Evolutionary conservation across 1,140 invertebrate genomes (phyloP).

Genomic region (Homalodisca vitripennis): DNA sequence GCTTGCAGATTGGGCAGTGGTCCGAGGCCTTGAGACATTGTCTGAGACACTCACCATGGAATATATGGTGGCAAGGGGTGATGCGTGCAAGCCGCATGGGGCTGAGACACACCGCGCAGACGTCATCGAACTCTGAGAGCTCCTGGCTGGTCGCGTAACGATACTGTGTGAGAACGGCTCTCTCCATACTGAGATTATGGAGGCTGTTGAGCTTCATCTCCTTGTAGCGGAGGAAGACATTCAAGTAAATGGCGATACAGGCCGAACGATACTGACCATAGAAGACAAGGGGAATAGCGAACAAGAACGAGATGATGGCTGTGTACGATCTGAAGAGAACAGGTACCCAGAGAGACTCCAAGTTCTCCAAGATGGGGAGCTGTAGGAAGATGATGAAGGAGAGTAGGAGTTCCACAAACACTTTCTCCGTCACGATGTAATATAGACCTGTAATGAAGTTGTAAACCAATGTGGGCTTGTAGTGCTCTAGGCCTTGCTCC

Average conservation of each 20-base stretch:
- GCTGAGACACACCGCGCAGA: constrained; percentile 72
- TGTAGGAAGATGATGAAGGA: constrained; percentile 55
- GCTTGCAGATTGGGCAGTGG: constrained; percentile 69
- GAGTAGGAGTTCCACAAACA: constrained; percentile 63
- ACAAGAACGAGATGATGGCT: constrained; percentile 53
- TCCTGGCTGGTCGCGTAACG: constrained; percentile 63
- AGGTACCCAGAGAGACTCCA: constrained; percentile 65
- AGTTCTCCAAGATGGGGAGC: constrained; percentile 61
- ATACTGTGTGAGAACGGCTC: constrained; percentile 60
- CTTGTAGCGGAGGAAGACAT: constrained; percentile 63
- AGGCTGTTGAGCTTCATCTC: constrained; percentile 59
- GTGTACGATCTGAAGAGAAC: constrained; percentile 59
- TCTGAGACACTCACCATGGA: constrained; percentile 71
- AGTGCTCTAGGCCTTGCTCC: constrained; percentile 72
- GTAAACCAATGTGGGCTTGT: constrained; percentile 64
- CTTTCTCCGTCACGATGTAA: constrained; percentile 71
- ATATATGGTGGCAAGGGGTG: constrained; percentile 74
- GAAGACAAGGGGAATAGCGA: constrained; percentile 55
- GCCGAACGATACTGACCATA: constrained; percentile 57
- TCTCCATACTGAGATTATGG: constrained; percentile 56
- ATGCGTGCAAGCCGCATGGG: constrained; percentile 63
- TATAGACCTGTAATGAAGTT: constrained; percentile 64
- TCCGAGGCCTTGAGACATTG: constrained; percentile 66
- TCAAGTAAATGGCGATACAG: constrained; percentile 61
- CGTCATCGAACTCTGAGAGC: constrained; percentile 65